Conservation (phyloP, 2,888 invertebrate genomes). For the Hedychridium roseum region DNA sequence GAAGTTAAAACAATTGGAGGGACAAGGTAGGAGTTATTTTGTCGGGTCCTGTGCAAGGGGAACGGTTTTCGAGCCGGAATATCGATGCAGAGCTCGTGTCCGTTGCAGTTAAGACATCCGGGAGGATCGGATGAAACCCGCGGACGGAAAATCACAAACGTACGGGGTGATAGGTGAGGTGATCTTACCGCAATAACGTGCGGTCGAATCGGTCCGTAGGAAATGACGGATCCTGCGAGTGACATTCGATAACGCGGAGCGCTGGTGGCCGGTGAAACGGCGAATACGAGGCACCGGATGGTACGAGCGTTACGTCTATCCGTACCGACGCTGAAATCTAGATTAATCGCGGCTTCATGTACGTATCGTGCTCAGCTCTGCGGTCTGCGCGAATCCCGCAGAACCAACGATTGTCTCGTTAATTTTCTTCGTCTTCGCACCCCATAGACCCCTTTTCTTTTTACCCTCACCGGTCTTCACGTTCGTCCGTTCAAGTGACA, state of each 20-base stretch:
- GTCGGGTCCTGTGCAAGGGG: no score
- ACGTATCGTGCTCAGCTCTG: slow-evolving; percentile 27
- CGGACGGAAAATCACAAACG: slow-evolving; percentile 57
- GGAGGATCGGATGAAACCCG: slow-evolving; percentile 52
- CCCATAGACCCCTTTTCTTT: not conserved
- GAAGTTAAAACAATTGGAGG: no score
- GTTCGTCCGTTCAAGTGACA: no score
- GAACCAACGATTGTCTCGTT: slow-evolving; percentile 9
- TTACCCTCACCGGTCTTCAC: no score
- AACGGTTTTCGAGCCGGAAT: no score
- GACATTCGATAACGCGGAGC: slow-evolving; percentile 63
- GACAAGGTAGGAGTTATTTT: no score
- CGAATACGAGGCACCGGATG: slow-evolving; percentile 36
- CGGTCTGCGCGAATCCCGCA: slow-evolving; percentile 15
- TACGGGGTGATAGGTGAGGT: slow-evolving; percentile 46
- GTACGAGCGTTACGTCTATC: slow-evolving; percentile 46
- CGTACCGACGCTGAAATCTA: slow-evolving; percentile 39
- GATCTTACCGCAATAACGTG: slow-evolving; percentile 64
- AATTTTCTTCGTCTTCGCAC: slow-evolving; percentile 18
- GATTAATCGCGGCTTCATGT: slow-evolving; percentile 37
- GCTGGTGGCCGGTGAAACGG: slow-evolving; percentile 49
- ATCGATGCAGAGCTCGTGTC: no score
- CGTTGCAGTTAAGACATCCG: no score
- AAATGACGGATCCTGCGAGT: slow-evolving; percentile 63
- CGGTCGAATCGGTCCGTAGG: slow-evolving; percentile 61